phyloP scores from a whole-genome alignment of 2,888 invertebrate genomes.

The Macrophya annulata region DNA sequence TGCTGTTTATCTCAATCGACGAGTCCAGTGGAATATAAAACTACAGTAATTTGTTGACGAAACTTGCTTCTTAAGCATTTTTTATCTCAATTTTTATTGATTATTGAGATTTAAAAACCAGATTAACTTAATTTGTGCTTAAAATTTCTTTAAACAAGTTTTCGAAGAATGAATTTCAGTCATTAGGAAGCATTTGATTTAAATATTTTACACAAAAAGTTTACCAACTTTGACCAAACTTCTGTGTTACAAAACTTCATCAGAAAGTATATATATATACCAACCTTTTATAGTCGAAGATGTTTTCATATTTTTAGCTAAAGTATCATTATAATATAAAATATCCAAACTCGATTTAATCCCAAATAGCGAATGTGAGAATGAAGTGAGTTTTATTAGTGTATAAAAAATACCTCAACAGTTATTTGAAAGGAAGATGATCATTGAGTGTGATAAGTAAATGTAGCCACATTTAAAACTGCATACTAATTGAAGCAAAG shows the following conservation, averaged over 20 bases:
- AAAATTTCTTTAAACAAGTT: not conserved
- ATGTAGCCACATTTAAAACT: constrained; percentile 30
- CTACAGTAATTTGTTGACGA: not conserved
- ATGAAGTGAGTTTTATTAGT: not conserved
- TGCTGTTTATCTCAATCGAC: not conserved
- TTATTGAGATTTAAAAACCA: not conserved
- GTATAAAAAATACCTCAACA: not conserved
- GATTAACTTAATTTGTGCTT: not conserved
- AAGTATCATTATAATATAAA: not conserved
- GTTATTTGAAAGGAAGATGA: constrained; percentile 50
- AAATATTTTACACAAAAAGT: not conserved
- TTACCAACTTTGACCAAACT: not conserved
- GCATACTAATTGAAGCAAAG: not conserved
- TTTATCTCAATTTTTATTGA: no score
- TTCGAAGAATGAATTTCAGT: not conserved
- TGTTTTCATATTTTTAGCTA: not conserved
- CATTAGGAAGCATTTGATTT: not conserved
- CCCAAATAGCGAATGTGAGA: not conserved
- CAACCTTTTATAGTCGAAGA: not conserved
- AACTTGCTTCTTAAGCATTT: not conserved
- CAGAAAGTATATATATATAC: not conserved
- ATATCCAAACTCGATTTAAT: not conserved
- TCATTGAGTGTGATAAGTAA: not conserved
- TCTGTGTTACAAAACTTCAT: not conserved
- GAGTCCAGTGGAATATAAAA: not conserved